Evolutionary conservation across 2,113 vertebrate species (phyloP), one percentile per base, ranked within the genome.

Genomic region (Phoenicopterus ruber): DNA sequence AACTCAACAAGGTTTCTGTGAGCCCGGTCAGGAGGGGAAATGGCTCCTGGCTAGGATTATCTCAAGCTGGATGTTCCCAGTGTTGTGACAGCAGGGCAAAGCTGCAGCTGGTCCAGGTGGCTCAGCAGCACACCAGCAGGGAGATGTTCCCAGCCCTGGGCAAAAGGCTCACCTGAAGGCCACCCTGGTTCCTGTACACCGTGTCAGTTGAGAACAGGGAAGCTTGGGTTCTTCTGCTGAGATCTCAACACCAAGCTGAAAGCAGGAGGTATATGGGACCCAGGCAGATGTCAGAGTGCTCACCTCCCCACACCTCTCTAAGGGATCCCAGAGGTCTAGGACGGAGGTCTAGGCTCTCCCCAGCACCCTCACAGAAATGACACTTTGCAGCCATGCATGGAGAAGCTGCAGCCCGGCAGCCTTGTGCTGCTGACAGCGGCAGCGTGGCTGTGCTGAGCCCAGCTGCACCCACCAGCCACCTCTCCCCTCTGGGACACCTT

Each of bases 341-440:
- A 52, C 29, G 78, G 34, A 80, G 17, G 4, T 40, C 25, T 70
- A 19, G 21, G 40, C 15, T 85, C n/a, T 58, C 8, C 29, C 24
- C 32, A 73, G 22, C 13, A 71, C 7, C 26, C 20, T 66, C 1
- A 3, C n/a, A 70, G 62, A 26, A 59, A 36, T 2, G 4, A 17
- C 52, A 21, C 44, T 20, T 40, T 0, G 2, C 55, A 81, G 44
- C 62, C 57, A 25, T 0, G 10, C 15, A 3, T 1, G 15, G 52
- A 55, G 49, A n/a, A 61, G 40, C 13, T 54, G 22, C 62, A 61
- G 18, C 18, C 69, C 7, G 1, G 22, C 44, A 73, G 61, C 32
- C 22, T 55, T 18, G 8, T 4, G n/a, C 17, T 47, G 57, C 58
- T 57, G 54, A 47, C 17, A 62, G 24, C 2, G 2, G 47, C 17